A percentile compares a stretch with the other conserved stretches of the same genome.
These are phyloP conservation scores for Nannobrachium achirus DNA, from an alignment of 2,113 vertebrate genomes.

Conservation along the genomic window DNA sequence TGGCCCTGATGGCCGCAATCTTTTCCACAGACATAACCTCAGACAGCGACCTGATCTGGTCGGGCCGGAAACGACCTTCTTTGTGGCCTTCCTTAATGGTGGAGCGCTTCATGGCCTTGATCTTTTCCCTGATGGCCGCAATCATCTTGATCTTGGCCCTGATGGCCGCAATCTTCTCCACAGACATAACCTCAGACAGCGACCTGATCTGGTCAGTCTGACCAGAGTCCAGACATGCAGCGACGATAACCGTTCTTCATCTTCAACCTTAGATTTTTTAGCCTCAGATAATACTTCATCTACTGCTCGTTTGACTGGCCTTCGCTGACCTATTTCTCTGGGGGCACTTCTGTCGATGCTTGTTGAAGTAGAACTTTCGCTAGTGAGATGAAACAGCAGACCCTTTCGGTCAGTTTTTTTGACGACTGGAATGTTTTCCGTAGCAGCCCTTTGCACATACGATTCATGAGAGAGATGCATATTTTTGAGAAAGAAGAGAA, in stretches of 20 bases:
- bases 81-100: too few species aligned
- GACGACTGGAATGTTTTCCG: conserved; percentile 98
- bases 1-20: too few species aligned
- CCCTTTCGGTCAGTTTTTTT: conserved; percentile 98
- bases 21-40: too few species aligned
- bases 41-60: too few species aligned
- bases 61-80: too few species aligned
- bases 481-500: conserved; percentile 97
- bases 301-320: conserved; percentile 94
- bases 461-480: conserved; percentile 98
- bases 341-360: conserved; percentile 99
- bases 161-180: too few species aligned
- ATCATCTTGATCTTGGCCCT: too few species aligned
- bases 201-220: conserved; percentile 99
- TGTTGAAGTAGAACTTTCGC: conserved; percentile 94
- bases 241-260: conserved; percentile 97
- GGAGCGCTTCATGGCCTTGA: too few species aligned
- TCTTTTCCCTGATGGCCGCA: too few species aligned
- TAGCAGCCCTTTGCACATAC: conserved; percentile 94
- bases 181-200: too few species aligned
- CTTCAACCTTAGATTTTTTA: conserved; percentile 97
- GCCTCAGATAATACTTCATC: conserved; percentile 96
- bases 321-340: conserved; percentile 96
- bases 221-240: conserved; percentile 97
- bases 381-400: conserved; percentile 95